These are phyloP conservation scores for Onychostruthus taczanowskii DNA, from an alignment of 2,113 vertebrate genomes.

Conservation along the genomic window DNA sequence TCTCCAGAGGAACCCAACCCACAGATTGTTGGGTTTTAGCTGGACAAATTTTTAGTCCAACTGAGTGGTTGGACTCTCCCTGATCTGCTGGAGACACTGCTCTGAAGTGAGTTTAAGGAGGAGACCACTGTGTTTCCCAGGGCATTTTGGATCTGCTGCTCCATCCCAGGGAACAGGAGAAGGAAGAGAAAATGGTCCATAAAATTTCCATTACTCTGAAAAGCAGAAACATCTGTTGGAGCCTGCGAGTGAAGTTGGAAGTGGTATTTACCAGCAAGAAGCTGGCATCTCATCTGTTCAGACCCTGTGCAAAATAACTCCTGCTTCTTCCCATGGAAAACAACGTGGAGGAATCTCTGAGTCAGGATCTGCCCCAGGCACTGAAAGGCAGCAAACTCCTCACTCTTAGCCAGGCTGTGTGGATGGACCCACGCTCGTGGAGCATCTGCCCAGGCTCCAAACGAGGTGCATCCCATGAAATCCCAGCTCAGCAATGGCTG, in stretches of 20 bases:
- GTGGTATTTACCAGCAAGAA: slow-evolving; percentile 46
- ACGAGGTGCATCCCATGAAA: neutral
- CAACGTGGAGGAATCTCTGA: slow-evolving; percentile 38
- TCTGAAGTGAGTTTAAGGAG: neutral
- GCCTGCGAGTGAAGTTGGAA: slow-evolving; percentile 40
- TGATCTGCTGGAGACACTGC: neutral
- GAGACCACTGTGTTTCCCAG: neutral
- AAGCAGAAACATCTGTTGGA: slow-evolving; percentile 67
- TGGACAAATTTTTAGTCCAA: neutral
- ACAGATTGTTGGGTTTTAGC: neutral
- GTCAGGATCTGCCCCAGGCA: slow-evolving; percentile 51
- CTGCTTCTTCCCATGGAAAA: slow-evolving; percentile 52
- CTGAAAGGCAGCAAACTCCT: neutral
- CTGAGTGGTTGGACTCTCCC: neutral
- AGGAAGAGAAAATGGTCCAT: slow-evolving; percentile 55
- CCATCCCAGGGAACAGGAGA: neutral
- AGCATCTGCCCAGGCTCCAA: neutral
- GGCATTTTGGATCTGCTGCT: neutral
- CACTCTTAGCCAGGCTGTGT: neutral
- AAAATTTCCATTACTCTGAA: slow-evolving; percentile 55
- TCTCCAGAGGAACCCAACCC: neutral
- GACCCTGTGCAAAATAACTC: slow-evolving; percentile 9
- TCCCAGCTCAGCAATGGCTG: neutral
- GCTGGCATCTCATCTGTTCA: slow-evolving; percentile 10
- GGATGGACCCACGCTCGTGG: neutral